Base-by-base conservation (phyloP, 2,888 invertebrate genomes). In the Aleiodes leptofemur region DNA sequence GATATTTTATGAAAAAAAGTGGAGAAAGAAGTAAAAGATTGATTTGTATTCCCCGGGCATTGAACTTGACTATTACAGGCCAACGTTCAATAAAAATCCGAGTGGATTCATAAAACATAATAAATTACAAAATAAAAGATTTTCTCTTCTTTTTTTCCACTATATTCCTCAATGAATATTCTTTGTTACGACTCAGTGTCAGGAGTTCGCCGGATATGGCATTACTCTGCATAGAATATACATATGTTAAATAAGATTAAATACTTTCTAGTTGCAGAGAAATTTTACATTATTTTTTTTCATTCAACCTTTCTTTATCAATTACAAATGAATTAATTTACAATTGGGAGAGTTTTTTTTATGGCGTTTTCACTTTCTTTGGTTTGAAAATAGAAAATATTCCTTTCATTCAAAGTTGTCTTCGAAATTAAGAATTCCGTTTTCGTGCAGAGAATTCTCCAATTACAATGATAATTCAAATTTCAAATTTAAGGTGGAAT, bases 161-260 rank as follows among this genome's bases (percentile, higher is more conserved):
- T 69, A 13, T 55, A 34, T 77, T 55, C 23, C 34, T 51, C 72
- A 77, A 82, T 83, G 82, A 83, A 83, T 86, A 86, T 85, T 80
- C 80, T 57, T 38, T 48, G 56, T 61, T 69, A 77, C 72, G 78
- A 76, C 43, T 78, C 81, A 81, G 82, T 84, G 85, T 86, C 86
- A 86, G 77, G 84, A 84, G 86, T 86, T 84, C 43, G 81, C 86
- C 85, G 86, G 86, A 87, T 85, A 82, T 83, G 82, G 85, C 82
- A 84, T 86, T 78, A 79, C 77, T 86, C 80, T 83, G 78, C 82
- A 85, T 84, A 76, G 51, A 66, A 79, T 80, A 80, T 77, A 14
- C 77, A 77, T 80, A 72, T 73, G 66, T 74, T 72, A 76, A 61
- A 72, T 55, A 61, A 23, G 64, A 68, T 48, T 69, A 48, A 73